These are phyloP conservation scores for Frankliniella intonsa DNA, from an alignment of 2,888 invertebrate species.

Conservation along the genomic window DNA sequence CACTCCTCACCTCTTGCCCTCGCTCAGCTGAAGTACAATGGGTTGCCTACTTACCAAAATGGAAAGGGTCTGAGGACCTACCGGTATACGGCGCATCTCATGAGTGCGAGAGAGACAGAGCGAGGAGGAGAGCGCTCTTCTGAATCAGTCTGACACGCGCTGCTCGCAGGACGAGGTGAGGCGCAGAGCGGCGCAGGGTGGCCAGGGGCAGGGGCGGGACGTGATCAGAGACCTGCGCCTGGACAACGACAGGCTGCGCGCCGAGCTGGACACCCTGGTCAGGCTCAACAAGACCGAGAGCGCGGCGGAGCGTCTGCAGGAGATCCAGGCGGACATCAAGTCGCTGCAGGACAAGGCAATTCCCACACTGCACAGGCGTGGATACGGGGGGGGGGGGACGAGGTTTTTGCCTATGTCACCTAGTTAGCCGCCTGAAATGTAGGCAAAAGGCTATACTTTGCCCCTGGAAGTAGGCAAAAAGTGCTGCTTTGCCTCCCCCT, in stretches of 20 bases:
- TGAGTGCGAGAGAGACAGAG: neutral
- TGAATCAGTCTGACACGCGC: neutral
- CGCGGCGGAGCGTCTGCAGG: neutral
- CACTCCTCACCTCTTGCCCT: too few relatives aligned
- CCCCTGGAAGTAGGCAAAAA: too few relatives aligned
- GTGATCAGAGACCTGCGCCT: neutral
- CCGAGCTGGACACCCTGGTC: neutral
- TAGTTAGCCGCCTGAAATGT: too few relatives aligned
- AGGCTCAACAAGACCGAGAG: neutral
- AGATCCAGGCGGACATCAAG: neutral
- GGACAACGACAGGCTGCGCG: neutral
- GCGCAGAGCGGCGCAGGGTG: neutral
- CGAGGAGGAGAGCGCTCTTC: neutral
- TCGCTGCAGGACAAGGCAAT: neutral
- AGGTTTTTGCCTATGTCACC: too few relatives aligned
- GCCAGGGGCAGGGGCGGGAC: neutral
- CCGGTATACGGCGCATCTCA: neutral
- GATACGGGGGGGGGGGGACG: too few relatives aligned
- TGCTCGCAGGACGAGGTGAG: neutral
- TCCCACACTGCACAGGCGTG: neutral
- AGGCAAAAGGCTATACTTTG: too few relatives aligned
- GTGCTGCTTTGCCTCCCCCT: too few relatives aligned
- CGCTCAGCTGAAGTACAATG: too few relatives aligned
- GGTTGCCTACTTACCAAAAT: too few relatives aligned
- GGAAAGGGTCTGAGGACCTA: too few relatives aligned